Evolutionary conservation across 2,888 invertebrate genomes (phyloP).

Genomic region (Drosophila sordidula): DNA sequence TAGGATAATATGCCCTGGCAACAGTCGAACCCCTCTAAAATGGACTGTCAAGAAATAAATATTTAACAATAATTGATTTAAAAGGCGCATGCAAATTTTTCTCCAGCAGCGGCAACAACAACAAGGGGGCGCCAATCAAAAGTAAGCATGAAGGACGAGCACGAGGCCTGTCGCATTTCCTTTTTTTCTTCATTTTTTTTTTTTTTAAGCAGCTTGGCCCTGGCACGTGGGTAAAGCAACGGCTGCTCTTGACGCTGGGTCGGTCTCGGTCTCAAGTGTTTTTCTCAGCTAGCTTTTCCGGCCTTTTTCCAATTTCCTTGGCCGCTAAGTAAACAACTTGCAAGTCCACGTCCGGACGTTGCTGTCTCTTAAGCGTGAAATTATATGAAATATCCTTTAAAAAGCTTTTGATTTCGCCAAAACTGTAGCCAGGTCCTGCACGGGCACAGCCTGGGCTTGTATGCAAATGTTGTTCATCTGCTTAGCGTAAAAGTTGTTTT

Average conservation of each 20-base stretch:
- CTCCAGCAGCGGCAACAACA: constrained; percentile 18
- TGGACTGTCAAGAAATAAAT: constrained; percentile 78
- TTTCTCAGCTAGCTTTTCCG: constrained; percentile 29
- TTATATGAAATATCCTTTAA: constrained; percentile 78
- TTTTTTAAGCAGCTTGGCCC: constrained; percentile 70
- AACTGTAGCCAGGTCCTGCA: constrained; percentile 18
- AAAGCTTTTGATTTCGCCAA: constrained; percentile 74
- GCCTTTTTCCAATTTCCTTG: constrained; percentile 63
- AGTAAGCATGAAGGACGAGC: constrained; percentile 31
- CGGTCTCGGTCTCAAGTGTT: constrained; percentile 32
- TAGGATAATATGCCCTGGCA: constrained; percentile 69
- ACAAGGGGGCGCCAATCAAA: constrained; percentile 6
- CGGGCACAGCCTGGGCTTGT: constrained; percentile 36
- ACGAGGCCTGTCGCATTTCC: constrained; percentile 13
- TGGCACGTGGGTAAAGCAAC: constrained; percentile 75
- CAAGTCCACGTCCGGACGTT: constrained; percentile 32
- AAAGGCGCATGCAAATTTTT: constrained; percentile 79
- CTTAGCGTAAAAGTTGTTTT: constrained; percentile 79
- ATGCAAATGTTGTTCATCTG: constrained; percentile 78
- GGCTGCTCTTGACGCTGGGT: constrained; percentile 61
- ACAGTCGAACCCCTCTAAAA: constrained; percentile 41
- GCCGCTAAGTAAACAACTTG: constrained; percentile 67
- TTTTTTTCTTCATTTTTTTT: constrained; percentile 4
- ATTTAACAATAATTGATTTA: constrained; percentile 82
- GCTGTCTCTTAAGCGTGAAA: constrained; percentile 66